Conservation (phyloP, 1,140 invertebrate genomes). For the Drosophila dunni region DNA sequence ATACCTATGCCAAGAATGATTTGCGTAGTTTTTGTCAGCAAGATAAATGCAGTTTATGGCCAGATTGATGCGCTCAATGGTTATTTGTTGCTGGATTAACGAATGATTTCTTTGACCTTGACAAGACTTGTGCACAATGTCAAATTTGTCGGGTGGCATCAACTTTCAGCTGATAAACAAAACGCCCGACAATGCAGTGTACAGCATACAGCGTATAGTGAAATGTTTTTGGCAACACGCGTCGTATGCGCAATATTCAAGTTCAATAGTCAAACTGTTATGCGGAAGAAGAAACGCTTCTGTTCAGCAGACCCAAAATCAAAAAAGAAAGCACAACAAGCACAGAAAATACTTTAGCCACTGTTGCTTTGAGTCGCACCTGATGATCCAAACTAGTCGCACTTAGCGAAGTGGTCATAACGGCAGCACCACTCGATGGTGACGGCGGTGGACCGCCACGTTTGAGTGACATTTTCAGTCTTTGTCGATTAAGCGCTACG, state of each 20-base stretch:
- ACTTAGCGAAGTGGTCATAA: conserved; percentile 68
- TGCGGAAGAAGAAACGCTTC: conserved; percentile 38
- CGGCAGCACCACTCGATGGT: conserved; percentile 59
- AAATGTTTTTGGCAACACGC: conserved; percentile 48
- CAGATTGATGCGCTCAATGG: conserved; percentile 14
- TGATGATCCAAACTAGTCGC: conserved; percentile 61
- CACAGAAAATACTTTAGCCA: neutral
- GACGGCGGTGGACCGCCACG: conserved; percentile 73
- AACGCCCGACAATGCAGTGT: conserved; percentile 41
- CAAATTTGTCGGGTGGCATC: conserved; percentile 19
- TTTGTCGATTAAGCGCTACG: conserved; percentile 64
- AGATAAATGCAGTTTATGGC: conserved; percentile 41
- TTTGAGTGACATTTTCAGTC: conserved; percentile 79
- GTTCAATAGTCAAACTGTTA: conserved; percentile 50
- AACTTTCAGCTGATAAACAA: conserved; percentile 33
- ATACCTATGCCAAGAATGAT: conserved; percentile 45
- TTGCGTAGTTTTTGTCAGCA: conserved; percentile 29
- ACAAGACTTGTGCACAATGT: conserved; percentile 34
- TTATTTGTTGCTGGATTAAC: conserved; percentile 37
- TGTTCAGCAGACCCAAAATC: conserved; percentile 2
- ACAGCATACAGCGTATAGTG: conserved; percentile 9
- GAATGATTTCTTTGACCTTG: conserved; percentile 36
- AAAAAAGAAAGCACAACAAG: neutral
- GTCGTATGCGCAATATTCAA: conserved; percentile 69
- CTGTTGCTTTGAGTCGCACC: conserved; percentile 41